Percentiles rank a stretch among this genome's conserved stretches.
Evolutionary conservation across 2,113 vertebrate species (phyloP).

Genomic region (Grammomys surdaster): DNA sequence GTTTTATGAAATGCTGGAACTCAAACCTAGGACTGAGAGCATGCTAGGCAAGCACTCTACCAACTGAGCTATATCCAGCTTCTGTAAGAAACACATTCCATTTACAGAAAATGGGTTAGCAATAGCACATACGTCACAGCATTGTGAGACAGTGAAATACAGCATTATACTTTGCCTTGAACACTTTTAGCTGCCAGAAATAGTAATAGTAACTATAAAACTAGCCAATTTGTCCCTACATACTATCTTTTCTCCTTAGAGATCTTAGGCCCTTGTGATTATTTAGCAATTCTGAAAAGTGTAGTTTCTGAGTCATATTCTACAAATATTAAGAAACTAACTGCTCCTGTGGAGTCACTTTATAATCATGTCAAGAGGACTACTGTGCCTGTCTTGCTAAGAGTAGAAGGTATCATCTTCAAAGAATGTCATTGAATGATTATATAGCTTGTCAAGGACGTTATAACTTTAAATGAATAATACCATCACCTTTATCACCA

Average conservation of each 20-base stretch:
- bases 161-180: background rate
- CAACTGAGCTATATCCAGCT: background rate
- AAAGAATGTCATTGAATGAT: background rate
- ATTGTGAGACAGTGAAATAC: background rate
- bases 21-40: background rate
- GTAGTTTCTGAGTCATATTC: background rate
- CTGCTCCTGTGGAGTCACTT: constrained; percentile 9
- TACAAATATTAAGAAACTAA: background rate
- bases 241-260: background rate
- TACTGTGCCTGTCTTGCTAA: background rate
- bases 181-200: background rate
- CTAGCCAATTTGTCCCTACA: background rate
- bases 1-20: background rate
- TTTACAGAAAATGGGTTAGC: background rate
- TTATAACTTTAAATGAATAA: constrained; percentile 13
- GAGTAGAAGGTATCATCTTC: constrained; percentile 12
- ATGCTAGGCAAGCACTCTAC: background rate
- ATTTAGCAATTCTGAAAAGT: background rate
- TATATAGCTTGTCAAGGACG: background rate
- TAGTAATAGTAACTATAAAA: background rate
- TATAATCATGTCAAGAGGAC: background rate
- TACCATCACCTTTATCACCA: background rate
- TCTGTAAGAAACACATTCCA: background rate
- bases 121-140: background rate
- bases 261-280: background rate